Percentiles rank a stretch among this genome's conserved stretches.
These are phyloP conservation scores for zebrafish (Danio rerio) DNA, from an alignment of 2,113 vertebrate species.

Conservation along the genomic window DNA sequence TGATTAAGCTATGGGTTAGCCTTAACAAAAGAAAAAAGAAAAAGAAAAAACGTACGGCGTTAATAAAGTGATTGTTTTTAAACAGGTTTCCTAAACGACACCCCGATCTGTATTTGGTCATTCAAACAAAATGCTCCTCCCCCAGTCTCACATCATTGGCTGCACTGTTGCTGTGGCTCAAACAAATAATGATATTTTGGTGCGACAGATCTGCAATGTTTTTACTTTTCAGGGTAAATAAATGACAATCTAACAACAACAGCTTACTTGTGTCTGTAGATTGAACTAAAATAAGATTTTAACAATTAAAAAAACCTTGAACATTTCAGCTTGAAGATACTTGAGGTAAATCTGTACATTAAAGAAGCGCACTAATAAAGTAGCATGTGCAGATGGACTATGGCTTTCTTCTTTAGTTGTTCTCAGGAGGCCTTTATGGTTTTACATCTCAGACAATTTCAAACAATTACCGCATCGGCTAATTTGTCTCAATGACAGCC, in stretches of 20 bases:
- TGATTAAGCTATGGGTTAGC: too few species aligned
- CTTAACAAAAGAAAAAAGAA: too few species aligned
- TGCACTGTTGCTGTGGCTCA: background rate
- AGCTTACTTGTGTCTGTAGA: background rate
- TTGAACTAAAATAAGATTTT: background rate
- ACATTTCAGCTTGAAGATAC: background rate
- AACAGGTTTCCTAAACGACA: background rate
- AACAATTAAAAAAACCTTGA: background rate
- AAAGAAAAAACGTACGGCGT: too few species aligned
- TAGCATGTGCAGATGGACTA: background rate
- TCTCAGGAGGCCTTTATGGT: slow-evolving; percentile 24
- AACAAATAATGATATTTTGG: background rate
- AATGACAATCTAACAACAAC: background rate
- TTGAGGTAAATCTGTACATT: slow-evolving; percentile 1
- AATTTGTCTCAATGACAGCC: slow-evolving; percentile 64
- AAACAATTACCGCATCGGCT: slow-evolving; percentile 60
- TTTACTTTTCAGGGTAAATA: background rate
- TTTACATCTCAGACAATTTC: slow-evolving; percentile 51
- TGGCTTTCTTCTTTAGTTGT: background rate
- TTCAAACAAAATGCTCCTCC: background rate
- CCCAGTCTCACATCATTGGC: background rate
- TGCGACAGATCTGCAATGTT: background rate
- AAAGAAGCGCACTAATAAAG: slow-evolving; percentile 15
- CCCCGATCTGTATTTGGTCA: background rate
- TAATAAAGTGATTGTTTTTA: background rate